Evolutionary conservation across 53 echinoderm and acorn worm species (phyloP), one percentile per base, ranked within the genome.

Genomic region (Actinopyga echinites): DNA sequence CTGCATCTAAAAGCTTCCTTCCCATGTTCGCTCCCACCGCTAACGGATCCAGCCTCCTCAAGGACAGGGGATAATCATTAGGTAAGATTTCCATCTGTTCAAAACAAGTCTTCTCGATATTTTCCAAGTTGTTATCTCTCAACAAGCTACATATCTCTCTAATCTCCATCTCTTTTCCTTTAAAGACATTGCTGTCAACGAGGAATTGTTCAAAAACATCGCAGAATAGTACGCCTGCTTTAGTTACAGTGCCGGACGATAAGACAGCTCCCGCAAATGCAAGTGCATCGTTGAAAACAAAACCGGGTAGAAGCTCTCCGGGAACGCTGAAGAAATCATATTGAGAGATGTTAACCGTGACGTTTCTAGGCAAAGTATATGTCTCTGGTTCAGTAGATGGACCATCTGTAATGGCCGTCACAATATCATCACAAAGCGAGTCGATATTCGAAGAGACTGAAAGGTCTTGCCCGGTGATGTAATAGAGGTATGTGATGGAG

Each of bases 161-260:
- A n/a, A 68, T 6, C 8, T 68, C 38, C 10, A 68, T 6, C 0
- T 5, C 6, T 7, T 0, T 4, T 12, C 19, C 68, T 38, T 17
- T 22, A 37, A 68, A 34, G 4, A 68, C 37, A 4, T 36, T 36
- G 15, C 17, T 68, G 68, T 34, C 35, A 17, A 65, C 66, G 1
- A 68, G 21, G 19, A 68, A 68, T 8, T 68, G 9, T 25, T 68
- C 68, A 37, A 68, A 68, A 24, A 68, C 68, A 6, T 68, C 68
- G 10, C 68, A 68, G 24, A 1, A 68, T 38, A 37, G 17, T 8
- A 17, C 38, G 23, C 22, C 68, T 38, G 43, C 68, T 8, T 68
- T 22, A 68, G 13, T 20, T 17, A 37, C 68, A 22, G 37, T 68
- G 8, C 40, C 31, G 21, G 68, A 11, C 12, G 68, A 13, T 7